phyloP scores from a whole-genome alignment of 1,140 invertebrate species.

The Agraylea sexmaculata region DNA sequence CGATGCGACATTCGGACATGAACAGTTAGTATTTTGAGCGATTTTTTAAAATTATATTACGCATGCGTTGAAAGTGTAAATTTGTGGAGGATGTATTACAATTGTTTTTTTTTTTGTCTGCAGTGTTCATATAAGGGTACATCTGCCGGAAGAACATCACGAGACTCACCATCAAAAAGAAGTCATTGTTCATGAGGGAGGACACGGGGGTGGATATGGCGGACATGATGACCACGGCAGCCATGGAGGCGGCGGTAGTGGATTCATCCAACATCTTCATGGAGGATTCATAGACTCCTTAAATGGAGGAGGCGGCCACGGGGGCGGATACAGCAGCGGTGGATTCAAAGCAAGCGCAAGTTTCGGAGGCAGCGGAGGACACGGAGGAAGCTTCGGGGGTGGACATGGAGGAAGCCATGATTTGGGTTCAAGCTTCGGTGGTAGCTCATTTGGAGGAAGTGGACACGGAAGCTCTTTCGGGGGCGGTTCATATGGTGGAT shows the following conservation, averaged over 20 bases:
- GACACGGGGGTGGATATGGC: conserved; percentile 4
- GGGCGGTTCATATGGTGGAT: not conserved
- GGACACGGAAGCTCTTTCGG: conserved; percentile 1
- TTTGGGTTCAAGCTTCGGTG: conserved; percentile 7
- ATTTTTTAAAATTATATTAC: not conserved
- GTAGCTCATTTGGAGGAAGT: not conserved
- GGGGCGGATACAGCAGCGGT: not conserved
- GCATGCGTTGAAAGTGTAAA: not conserved
- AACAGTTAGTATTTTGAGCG: conserved; percentile 16
- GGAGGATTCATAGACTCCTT: too few species aligned
- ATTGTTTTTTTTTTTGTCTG: conserved; percentile 8
- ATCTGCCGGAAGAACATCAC: conserved; percentile 15
- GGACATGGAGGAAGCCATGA: not conserved
- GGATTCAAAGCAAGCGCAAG: not conserved
- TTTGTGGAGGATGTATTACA: conserved; percentile 1
- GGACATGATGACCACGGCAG: conserved; percentile 6
- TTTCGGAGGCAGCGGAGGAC: not conserved
- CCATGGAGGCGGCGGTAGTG: conserved; percentile 7
- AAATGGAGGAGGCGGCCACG: not conserved
- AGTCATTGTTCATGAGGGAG: conserved; percentile 13
- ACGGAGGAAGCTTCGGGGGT: not conserved
- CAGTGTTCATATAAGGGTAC: conserved; percentile 17
- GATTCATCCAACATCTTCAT: too few species aligned
- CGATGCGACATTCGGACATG: conserved; percentile 17
- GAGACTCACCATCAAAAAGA: conserved; percentile 17